Evolutionary conservation across 2,888 invertebrate species (phyloP).

Genomic region (Drosophila paranaensis): DNA sequence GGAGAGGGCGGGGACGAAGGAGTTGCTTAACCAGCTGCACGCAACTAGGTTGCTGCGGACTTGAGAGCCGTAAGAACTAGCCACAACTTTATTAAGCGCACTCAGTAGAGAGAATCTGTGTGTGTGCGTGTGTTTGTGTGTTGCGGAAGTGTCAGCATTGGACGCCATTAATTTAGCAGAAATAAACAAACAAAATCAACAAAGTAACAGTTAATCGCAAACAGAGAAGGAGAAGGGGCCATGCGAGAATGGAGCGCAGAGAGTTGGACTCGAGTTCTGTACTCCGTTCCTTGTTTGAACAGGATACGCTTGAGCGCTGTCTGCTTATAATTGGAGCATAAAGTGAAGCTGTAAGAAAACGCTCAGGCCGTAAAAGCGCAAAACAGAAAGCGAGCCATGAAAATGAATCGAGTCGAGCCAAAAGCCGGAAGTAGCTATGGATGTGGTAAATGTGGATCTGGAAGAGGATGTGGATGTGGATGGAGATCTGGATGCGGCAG

Average conservation of each 20-base stretch:
- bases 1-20: neutral
- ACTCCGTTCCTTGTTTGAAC: constrained; percentile 59
- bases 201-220: constrained; percentile 64
- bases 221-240: constrained; percentile 5
- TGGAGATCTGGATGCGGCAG: constrained; percentile 23
- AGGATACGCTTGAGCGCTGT: constrained; percentile 66
- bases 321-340: constrained; percentile 79
- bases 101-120: constrained; percentile 7
- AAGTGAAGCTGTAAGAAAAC: constrained; percentile 70
- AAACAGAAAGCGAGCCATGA: constrained; percentile 24
- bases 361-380: constrained; percentile 59
- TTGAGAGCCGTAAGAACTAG: constrained; percentile 17
- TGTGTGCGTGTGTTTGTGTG: constrained; percentile 15
- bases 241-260: neutral
- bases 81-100: constrained; percentile 69
- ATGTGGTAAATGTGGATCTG: constrained; percentile 36
- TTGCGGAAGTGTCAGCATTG: constrained; percentile 71
- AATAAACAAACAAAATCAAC: constrained; percentile 75
- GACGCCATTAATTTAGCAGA: constrained; percentile 79
- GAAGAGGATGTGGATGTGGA: constrained; percentile 15
- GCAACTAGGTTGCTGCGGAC: neutral
- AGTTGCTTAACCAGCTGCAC: constrained; percentile 3
- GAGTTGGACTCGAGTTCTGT: constrained; percentile 30
- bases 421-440: constrained; percentile 48
- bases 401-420: constrained; percentile 38